Evolutionary conservation across 1,140 invertebrate species (phyloP).

Genomic region (Camponotus floridanus): DNA sequence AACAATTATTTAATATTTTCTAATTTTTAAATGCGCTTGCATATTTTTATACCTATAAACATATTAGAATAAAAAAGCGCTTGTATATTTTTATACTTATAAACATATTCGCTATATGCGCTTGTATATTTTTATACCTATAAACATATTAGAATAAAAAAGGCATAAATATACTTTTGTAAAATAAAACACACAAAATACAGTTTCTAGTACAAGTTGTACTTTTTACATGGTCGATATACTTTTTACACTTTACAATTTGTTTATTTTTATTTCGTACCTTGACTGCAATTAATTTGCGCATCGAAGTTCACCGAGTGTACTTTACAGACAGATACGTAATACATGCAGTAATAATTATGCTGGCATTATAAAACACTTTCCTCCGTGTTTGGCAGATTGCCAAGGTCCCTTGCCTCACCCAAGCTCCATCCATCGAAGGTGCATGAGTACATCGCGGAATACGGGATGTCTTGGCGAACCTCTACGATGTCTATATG

Average conservation of each 20-base stretch:
- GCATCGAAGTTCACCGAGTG: slow-evolving; percentile 68
- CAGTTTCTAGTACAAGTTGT: too few species aligned
- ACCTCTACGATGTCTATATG: slow-evolving; percentile 13
- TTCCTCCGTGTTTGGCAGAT: slow-evolving; percentile 81
- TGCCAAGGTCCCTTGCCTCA: slow-evolving; percentile 82
- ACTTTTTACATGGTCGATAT: too few species aligned
- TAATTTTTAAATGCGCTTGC: too few species aligned
- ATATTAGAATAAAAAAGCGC: too few species aligned
- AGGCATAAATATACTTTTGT: not conserved
- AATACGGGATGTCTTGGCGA: slow-evolving; percentile 70
- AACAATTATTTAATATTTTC: too few species aligned
- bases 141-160: too few species aligned
- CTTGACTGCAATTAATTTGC: not conserved
- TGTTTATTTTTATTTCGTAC: too few species aligned
- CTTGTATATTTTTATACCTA: too few species aligned
- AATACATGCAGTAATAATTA: slow-evolving; percentile 64
- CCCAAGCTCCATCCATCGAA: slow-evolving; percentile 65
- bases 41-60: too few species aligned
- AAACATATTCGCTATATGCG: too few species aligned
- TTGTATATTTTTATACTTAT: too few species aligned
- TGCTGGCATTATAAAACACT: slow-evolving; percentile 79
- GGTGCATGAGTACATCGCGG: slow-evolving; percentile 53
- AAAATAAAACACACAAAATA: not conserved
- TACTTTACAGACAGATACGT: not conserved
- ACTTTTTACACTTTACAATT: too few species aligned